phyloP scores from a whole-genome alignment of 2,888 invertebrate species.

The Stegophylla sp. region DNA sequence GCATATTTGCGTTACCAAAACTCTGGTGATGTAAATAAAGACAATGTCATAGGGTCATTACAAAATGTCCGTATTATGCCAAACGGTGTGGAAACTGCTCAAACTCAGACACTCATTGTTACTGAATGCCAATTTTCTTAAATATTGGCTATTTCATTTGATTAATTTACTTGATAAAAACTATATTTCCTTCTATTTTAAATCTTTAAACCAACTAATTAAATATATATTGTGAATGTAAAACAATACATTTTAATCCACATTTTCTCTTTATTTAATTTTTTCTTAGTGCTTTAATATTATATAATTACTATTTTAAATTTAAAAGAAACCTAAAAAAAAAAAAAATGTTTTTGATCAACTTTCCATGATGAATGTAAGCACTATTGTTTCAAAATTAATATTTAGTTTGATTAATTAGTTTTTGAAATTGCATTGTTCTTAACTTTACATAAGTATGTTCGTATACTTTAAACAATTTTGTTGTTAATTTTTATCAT shows the following conservation, averaged over 20 bases:
- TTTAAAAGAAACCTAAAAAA: constrained; percentile 23
- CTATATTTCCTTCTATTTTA: constrained; percentile 39
- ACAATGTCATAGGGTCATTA: constrained; percentile 43
- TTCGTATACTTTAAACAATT: constrained; percentile 18
- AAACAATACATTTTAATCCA: constrained; percentile 29
- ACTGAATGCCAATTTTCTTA: constrained; percentile 51
- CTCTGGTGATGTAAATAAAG: constrained; percentile 37
- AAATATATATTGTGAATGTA: constrained; percentile 29
- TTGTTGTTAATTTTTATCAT: constrained; percentile 19
- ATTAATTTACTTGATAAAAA: constrained; percentile 30
- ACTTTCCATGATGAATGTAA: constrained; percentile 31
- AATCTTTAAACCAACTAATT: constrained; percentile 41
- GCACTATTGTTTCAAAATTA: constrained; percentile 30
- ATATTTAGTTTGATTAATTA: constrained; percentile 28
- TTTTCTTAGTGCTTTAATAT: constrained; percentile 33
- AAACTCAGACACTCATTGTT: constrained; percentile 55
- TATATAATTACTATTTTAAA: constrained; percentile 32
- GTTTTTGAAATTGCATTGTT: constrained; percentile 45
- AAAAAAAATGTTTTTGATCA: constrained; percentile 25
- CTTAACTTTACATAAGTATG: constrained; percentile 43
- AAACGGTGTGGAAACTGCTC: constrained; percentile 54
- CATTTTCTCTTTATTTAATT: constrained; percentile 23
- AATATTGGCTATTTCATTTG: constrained; percentile 23
- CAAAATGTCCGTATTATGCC: constrained; percentile 54
- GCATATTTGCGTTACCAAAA: constrained; percentile 71